Evolutionary conservation across 2,888 invertebrate species (phyloP).

Genomic region (Ophioninae sp.): DNA sequence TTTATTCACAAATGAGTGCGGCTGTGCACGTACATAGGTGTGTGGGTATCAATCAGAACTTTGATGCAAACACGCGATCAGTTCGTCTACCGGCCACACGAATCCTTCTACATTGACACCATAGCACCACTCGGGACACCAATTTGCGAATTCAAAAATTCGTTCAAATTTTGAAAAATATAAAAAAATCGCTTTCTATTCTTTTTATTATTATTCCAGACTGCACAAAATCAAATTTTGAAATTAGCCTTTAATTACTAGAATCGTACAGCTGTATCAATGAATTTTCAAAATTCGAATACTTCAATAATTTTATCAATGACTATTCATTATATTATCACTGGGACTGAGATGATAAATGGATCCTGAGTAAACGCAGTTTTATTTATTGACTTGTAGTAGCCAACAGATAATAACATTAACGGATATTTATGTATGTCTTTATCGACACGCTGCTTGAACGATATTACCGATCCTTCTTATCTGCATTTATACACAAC

Average conservation of each 20-base stretch:
- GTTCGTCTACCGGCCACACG: not conserved
- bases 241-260: not conserved
- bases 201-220: not conserved
- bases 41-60: constrained; percentile 12
- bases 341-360: not conserved
- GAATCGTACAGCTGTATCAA: not conserved
- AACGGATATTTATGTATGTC: too few species aligned
- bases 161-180: not conserved
- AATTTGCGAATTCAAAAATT: constrained; percentile 33
- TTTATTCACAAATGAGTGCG: not conserved
- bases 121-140: constrained; percentile 29
- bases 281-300: not conserved
- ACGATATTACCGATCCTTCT: not conserved
- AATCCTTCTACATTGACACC: constrained; percentile 39
- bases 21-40: not conserved
- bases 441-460: not conserved
- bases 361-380: not conserved
- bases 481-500: not conserved
- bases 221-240: not conserved
- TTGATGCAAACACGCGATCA: constrained; percentile 22
- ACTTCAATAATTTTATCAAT: not conserved
- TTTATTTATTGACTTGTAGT: not conserved
- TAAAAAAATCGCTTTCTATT: not conserved
- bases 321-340: not conserved
- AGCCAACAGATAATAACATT: not conserved